These are phyloP conservation scores for Australoheros scitulus DNA, from an alignment of 2,113 vertebrate genomes.

Conservation along the genomic window DNA sequence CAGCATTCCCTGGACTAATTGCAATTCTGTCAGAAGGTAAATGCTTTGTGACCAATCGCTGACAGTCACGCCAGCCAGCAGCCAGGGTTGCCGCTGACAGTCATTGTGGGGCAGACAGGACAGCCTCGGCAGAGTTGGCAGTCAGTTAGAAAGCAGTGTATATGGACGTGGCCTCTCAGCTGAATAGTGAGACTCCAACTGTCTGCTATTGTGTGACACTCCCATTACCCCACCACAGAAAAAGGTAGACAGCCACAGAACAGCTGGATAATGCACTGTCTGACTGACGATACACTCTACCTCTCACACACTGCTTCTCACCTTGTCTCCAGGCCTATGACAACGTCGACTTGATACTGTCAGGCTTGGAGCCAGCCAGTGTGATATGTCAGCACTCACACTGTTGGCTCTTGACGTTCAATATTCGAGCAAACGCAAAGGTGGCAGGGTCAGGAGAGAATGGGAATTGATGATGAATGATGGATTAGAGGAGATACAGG, in stretches of 20 bases:
- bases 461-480: slow-evolving; percentile 49
- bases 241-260: slow-evolving; percentile 74
- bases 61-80: slow-evolving; percentile 72
- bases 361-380: slow-evolving; percentile 47
- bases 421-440: slow-evolving; percentile 54
- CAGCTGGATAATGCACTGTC: slow-evolving; percentile 79
- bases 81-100: slow-evolving; percentile 67
- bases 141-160: slow-evolving; percentile 70
- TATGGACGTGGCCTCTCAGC: slow-evolving; percentile 72
- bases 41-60: slow-evolving; percentile 79
- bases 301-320: slow-evolving; percentile 65
- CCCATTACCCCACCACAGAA: slow-evolving; percentile 73
- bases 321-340: slow-evolving; percentile 67
- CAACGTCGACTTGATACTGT: slow-evolving; percentile 71
- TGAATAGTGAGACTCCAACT: slow-evolving; percentile 74
- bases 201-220: slow-evolving; percentile 76
- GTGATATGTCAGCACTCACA: slow-evolving; percentile 59
- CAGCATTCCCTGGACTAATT: slow-evolving; percentile 79
- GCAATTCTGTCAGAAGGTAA: slow-evolving; percentile 83
- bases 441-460: neutral
- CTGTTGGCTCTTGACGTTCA: slow-evolving; percentile 45
- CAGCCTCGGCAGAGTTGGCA: slow-evolving; percentile 61
- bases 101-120: slow-evolving; percentile 75
- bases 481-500: slow-evolving; percentile 35
- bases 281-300: slow-evolving; percentile 73